These are phyloP conservation scores for Sceliomorpha sp. DNA, from an alignment of 2,888 invertebrate genomes.

Conservation along the genomic window DNA sequence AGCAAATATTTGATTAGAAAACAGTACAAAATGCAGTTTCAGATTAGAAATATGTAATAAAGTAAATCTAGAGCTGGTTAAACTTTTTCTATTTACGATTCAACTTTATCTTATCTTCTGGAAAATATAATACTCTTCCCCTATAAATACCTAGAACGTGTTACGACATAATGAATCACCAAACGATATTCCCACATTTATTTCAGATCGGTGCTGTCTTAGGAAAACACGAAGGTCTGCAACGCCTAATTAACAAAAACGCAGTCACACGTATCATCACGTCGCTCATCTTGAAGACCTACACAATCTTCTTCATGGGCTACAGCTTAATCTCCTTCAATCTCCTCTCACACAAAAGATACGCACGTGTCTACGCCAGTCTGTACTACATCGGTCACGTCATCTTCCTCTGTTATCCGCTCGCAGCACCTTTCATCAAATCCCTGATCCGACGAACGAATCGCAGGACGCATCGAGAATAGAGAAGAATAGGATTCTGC, in stretches of 20 bases:
- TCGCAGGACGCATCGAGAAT: constrained; percentile 54
- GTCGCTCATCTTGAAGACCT: constrained; percentile 85
- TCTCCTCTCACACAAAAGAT: constrained; percentile 86
- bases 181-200: too few species aligned
- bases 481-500: constrained; percentile 14
- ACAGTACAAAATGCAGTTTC: too few species aligned
- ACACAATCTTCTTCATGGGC: constrained; percentile 91
- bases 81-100: too few species aligned
- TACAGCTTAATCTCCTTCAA: constrained; percentile 90
- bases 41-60: too few species aligned
- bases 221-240: constrained; percentile 81
- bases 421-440: constrained; percentile 80
- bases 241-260: constrained; percentile 79
- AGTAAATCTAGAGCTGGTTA: too few species aligned
- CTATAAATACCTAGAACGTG: too few species aligned
- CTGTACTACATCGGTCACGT: constrained; percentile 87
- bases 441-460: constrained; percentile 62
- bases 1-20: too few species aligned
- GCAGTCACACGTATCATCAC: constrained; percentile 79
- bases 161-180: too few species aligned
- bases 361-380: constrained; percentile 84
- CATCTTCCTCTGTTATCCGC: constrained; percentile 85
- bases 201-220: constrained; percentile 83
- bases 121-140: too few species aligned
- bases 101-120: too few species aligned